phyloP scores from a whole-genome alignment of 2,797 vertebrate species.

The Eremophila alpestris region DNA sequence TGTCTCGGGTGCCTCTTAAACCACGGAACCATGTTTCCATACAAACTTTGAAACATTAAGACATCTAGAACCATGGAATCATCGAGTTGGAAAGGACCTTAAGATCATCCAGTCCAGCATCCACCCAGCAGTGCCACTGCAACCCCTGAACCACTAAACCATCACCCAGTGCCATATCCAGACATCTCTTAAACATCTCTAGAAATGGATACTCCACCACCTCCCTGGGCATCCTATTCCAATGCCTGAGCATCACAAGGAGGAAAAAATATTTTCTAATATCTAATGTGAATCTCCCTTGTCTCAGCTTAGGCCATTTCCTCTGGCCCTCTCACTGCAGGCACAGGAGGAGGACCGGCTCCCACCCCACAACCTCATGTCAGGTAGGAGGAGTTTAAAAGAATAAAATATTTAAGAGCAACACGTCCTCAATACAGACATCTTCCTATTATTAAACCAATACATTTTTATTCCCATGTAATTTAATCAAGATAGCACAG shows the following conservation, averaged over 20 bases:
- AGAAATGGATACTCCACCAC: background rate
- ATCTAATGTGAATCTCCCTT: background rate
- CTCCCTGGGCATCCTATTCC: background rate
- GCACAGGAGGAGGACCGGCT: rapidly evolving
- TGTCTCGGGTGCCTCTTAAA: background rate
- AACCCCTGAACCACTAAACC: background rate
- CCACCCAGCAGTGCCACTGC: background rate
- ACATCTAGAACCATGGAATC: background rate
- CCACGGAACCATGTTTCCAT: rapidly evolving
- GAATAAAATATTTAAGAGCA: rapidly evolving
- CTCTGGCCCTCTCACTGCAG: background rate
- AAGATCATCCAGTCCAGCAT: background rate
- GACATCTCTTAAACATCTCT: background rate
- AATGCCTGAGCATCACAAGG: background rate
- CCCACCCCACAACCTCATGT: background rate
- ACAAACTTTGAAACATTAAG: background rate
- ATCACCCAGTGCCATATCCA: background rate
- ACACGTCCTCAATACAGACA: rapidly evolving
- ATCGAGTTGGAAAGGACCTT: background rate
- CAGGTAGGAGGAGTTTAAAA: background rate
- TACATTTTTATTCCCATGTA: rapidly evolving
- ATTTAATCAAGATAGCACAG: background rate
- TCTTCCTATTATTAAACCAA: rapidly evolving
- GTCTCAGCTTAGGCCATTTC: background rate
- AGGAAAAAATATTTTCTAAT: rapidly evolving